These are phyloP conservation scores for Steinernema scapterisci DNA, from an alignment of 2,888 invertebrate species.

Conservation along the genomic window DNA sequence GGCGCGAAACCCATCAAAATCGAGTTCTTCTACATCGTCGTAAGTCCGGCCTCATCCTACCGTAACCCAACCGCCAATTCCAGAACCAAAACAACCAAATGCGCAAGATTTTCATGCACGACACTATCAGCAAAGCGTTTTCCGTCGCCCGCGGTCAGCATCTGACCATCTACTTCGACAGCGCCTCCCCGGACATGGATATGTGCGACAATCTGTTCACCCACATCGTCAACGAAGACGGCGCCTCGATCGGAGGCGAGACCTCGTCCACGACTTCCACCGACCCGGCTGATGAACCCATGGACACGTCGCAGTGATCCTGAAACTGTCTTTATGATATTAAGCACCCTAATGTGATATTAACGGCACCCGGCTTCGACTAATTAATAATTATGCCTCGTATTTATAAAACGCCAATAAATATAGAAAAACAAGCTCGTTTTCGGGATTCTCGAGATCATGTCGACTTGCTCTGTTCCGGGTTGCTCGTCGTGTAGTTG, in stretches of 20 bases:
- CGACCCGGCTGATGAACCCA: slow-evolving; percentile 17
- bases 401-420: no score
- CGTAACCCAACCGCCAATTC: neutral
- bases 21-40: slow-evolving; percentile 18
- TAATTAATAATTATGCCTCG: no score
- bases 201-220: slow-evolving; percentile 19
- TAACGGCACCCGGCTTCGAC: no score
- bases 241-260: neutral
- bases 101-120: slow-evolving; percentile 28
- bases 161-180: slow-evolving; percentile 26
- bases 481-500: slow-evolving; percentile 38
- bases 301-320: neutral
- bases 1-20: neutral
- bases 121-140: slow-evolving; percentile 7
- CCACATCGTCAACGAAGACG: slow-evolving; percentile 19
- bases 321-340: no score
- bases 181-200: slow-evolving; percentile 16
- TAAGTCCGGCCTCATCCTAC: neutral
- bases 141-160: neutral
- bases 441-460: neutral
- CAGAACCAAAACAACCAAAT: slow-evolving; percentile 26
- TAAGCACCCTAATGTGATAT: no score
- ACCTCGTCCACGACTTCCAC: slow-evolving; percentile 10
- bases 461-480: slow-evolving; percentile 6
- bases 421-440: no score